These are phyloP conservation scores for Trichomycterus rosablanca DNA, from an alignment of 2,113 vertebrate species.

Conservation along the genomic window DNA sequence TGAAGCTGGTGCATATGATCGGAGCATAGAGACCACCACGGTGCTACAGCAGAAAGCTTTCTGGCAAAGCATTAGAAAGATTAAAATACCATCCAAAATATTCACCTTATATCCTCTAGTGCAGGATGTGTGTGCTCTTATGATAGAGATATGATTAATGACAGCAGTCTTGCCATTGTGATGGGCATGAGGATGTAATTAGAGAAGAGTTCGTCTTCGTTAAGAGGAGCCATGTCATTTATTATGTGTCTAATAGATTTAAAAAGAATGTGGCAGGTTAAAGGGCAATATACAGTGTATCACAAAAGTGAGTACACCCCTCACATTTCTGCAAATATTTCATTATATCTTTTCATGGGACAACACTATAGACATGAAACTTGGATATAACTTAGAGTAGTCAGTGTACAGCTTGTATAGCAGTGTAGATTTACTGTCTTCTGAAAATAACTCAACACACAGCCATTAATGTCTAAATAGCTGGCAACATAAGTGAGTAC, in stretches of 20 bases:
- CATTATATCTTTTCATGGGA: too few species aligned
- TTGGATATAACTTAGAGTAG: too few species aligned
- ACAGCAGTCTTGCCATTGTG: constrained; percentile 18
- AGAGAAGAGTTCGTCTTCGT: constrained; percentile 21
- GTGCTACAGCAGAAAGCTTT: constrained; percentile 30
- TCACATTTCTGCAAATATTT: too few species aligned
- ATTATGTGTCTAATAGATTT: constrained; percentile 29
- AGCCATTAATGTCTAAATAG: too few species aligned
- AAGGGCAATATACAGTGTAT: too few species aligned
- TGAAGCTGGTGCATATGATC: constrained; percentile 22
- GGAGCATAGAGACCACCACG: constrained; percentile 10
- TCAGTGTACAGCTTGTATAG: too few species aligned
- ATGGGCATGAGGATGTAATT: constrained; percentile 26
- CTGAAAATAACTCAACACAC: too few species aligned
- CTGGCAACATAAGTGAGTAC: too few species aligned
- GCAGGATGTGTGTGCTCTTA: constrained; percentile 10
- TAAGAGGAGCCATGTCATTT: constrained; percentile 36
- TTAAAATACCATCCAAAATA: constrained; percentile 3
- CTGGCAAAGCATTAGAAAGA: constrained; percentile 18
- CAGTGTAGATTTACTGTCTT: too few species aligned
- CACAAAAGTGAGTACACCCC: too few species aligned
- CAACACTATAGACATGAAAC: too few species aligned
- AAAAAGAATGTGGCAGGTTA: constrained; percentile 27
- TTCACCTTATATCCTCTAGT: not conserved
- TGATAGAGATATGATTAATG: constrained; percentile 30